These are phyloP conservation scores for Aleiodes alternator DNA, from an alignment of 2,888 invertebrate species.

Conservation along the genomic window DNA sequence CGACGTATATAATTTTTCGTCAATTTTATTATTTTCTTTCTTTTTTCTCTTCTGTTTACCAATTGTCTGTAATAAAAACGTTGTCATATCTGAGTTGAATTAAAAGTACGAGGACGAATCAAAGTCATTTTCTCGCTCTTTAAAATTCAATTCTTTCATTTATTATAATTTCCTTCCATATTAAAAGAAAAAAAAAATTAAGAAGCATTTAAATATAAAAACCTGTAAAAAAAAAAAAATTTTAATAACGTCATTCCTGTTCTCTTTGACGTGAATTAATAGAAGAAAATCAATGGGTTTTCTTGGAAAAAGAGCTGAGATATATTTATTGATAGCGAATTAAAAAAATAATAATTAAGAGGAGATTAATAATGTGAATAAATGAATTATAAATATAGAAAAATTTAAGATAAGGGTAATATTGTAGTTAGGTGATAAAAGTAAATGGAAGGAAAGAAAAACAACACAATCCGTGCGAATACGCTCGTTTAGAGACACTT, in stretches of 20 bases:
- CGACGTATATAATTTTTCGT: slow-evolving; percentile 40
- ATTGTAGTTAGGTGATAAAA: slow-evolving; percentile 38
- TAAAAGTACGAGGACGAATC: slow-evolving; percentile 60
- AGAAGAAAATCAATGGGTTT: slow-evolving; percentile 53
- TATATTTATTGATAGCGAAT: slow-evolving; percentile 63
- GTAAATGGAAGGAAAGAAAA: neutral
- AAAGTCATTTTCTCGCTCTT: slow-evolving; percentile 59
- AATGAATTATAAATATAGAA: slow-evolving; percentile 35
- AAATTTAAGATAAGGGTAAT: slow-evolving; percentile 19
- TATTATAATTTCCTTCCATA: slow-evolving; percentile 12
- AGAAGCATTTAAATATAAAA: slow-evolving; percentile 51
- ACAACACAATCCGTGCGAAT: slow-evolving; percentile 41
- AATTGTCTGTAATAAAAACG: slow-evolving; percentile 59
- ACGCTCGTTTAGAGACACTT: slow-evolving; percentile 62
- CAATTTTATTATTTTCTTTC: slow-evolving; percentile 29
- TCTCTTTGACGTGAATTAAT: slow-evolving; percentile 49
- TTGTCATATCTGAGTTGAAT: neutral
- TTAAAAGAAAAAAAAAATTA: slow-evolving; percentile 36
- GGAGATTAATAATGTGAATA: slow-evolving; percentile 44
- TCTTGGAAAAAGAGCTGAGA: slow-evolving; percentile 65
- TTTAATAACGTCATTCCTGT: slow-evolving; percentile 63
- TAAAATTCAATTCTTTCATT: slow-evolving; percentile 31
- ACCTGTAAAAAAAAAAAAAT: slow-evolving; percentile 46
- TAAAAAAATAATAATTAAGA: slow-evolving; percentile 31
- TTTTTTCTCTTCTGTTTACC: slow-evolving; percentile 60